Base-by-base conservation (phyloP, 2,888 invertebrate genomes). In the Agrochola lota region DNA sequence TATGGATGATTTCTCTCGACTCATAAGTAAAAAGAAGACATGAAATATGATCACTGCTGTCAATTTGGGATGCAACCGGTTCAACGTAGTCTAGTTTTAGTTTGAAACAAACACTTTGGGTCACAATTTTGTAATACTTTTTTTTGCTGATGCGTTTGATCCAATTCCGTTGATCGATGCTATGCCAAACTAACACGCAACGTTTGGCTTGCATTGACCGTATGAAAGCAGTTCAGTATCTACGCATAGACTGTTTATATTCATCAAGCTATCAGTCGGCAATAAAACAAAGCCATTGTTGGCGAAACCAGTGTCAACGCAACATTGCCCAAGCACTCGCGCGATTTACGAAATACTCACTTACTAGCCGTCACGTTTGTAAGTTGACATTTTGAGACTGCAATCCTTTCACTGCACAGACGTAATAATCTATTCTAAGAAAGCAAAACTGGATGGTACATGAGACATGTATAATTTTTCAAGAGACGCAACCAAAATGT, bases 321-420 rank as follows among this genome's bases (percentile, higher is more conserved):
- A 81, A 75, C 57, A 87, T 95, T 95, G 92, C 94, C 84, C 88
- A 94, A 95, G 81, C 74, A 81, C 91, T 93, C 92, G 94, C 93
- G 93, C 91, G 89, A 87, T 95, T 96, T 96, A 93, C 96, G 95
- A 95, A 95, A 96, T 91, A 90, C 86, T 89, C 74, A 89, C 89
- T 89, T 87, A 89, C 88, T 89, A 82, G 88, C 86, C 86, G 92
- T 94, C 94, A 95, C 95, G 94, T 94, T 93, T 89, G 90, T 84
- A 88, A 85, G 87, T 89, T 94, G 95, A 95, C 94, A 94, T 95
- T 95, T 90, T 92, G 88, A 91, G 92, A 92, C 92, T 90, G 91
- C 90, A 92, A 91, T 94, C 94, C 95, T 95, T 95, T 95, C 95
- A 95, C 95, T 93, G 91, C 67, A 83, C 80, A 85, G 68, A 84